A percentile compares a stretch with the other conserved stretches of the same genome.
phyloP scores from a whole-genome alignment of 92 coral and sea anemone genomes.

The Zoanthus solanderi region DNA sequence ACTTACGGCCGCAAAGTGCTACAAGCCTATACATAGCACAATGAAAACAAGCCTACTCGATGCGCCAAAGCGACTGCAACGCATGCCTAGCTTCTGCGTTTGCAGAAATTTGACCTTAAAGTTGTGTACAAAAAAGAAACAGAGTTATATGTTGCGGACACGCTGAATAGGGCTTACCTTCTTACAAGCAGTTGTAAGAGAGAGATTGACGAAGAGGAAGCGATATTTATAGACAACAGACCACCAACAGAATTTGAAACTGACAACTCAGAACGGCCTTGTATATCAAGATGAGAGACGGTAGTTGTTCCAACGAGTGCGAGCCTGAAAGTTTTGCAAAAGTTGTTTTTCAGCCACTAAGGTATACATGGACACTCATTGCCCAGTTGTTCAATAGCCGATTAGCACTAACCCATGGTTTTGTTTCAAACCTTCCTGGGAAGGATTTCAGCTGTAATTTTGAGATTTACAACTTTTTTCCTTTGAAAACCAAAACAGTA shows the following conservation, averaged over 20 bases:
- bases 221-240: constrained; percentile 20
- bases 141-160: constrained; percentile 19
- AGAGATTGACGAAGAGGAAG: constrained; percentile 10
- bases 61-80: too few species aligned
- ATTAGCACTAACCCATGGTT: too few species aligned
- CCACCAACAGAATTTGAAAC: constrained; percentile 33
- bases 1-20: background rate
- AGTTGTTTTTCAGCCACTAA: constrained; percentile 42
- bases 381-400: too few species aligned
- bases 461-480: too few species aligned
- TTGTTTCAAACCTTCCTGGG: too few species aligned
- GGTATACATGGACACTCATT: constrained; percentile 38
- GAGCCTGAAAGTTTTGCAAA: constrained; percentile 28
- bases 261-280: constrained; percentile 46
- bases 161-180: constrained; percentile 49
- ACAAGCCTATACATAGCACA: background rate
- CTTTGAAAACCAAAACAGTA: too few species aligned
- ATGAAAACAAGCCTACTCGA: background rate
- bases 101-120: constrained; percentile 49
- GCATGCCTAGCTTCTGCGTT: background rate
- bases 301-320: constrained; percentile 50
- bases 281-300: constrained; percentile 46
- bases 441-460: too few species aligned
- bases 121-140: constrained; percentile 29
- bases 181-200: background rate